Conservation (phyloP, 2,888 invertebrate species). For the Himalopsyche kuldschensis region DNA sequence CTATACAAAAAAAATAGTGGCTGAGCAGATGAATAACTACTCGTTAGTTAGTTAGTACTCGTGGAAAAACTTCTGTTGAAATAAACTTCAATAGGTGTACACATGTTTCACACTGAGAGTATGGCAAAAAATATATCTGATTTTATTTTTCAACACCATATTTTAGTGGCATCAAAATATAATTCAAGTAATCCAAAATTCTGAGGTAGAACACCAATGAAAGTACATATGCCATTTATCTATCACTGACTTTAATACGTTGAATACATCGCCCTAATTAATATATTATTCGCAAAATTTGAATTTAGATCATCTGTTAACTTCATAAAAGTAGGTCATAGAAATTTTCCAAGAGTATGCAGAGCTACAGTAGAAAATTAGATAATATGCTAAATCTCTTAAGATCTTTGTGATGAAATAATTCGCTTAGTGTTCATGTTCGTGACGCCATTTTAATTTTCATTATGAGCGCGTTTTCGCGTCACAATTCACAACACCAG, state of each 20-base stretch:
- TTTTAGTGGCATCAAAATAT: too few species aligned
- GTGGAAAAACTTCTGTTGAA: too few species aligned
- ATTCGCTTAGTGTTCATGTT: not conserved
- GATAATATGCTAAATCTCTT: not conserved
- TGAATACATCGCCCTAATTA: not conserved
- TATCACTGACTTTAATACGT: not conserved
- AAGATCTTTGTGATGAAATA: not conserved
- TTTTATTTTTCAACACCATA: too few species aligned
- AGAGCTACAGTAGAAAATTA: not conserved
- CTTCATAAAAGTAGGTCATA: not conserved
- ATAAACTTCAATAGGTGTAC: too few species aligned
- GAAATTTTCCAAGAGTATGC: not conserved
- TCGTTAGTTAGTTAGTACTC: too few species aligned
- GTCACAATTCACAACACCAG: not conserved
- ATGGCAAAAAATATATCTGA: too few species aligned
- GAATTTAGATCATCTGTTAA: not conserved
- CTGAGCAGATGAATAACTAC: too few species aligned
- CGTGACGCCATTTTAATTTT: not conserved
- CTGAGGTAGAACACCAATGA: too few species aligned
- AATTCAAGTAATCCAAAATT: too few species aligned
- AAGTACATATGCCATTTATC: not conserved
- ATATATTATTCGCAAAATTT: not conserved
- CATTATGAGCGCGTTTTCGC: not conserved
- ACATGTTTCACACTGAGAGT: too few species aligned
- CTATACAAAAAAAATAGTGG: too few species aligned